Evolutionary conservation across 92 coral and sea anemone species (phyloP), one percentile per base, ranked within the genome.

Genomic region (Porites divaricata): DNA sequence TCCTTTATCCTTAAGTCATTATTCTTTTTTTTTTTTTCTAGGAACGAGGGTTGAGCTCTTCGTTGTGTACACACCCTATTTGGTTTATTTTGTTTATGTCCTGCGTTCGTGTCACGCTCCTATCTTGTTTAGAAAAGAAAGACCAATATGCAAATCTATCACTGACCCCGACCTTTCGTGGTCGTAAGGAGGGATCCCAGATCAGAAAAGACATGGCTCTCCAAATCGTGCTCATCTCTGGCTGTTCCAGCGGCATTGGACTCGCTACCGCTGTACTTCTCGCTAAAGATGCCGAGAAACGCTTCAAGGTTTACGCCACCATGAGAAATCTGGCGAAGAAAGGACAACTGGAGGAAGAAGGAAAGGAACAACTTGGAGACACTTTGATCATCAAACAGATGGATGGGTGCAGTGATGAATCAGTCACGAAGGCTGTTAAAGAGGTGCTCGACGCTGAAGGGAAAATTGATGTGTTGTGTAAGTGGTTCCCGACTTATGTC

Each of bases 171-270:
- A 35, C 45, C 45, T 35, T 35, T 35, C 45, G 45, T 4, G 45
- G 45, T 35, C 45, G 4, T 35, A 35, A 35, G 45, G 45, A 35
- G 3, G n/a, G n/a, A n/a, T 6, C 45, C 45, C 6, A 35, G 45
- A 35, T 35, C 45, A 10, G 2, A 9, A 22, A 28, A 15, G n/a
- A 19, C 28, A 87, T 91, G 94, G 75, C 92, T 49, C 79, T 73
- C 23, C 95, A 94, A 79, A 80, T 96, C 10, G 98, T 93, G 17
- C 79, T 96, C 4, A 92, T 96, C 22, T 94, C 98, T 9, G 98
- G 98, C 58, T 90, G 98, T 85, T 94, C 98, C 2, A 89, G 90
- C 69, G 98, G 98, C 63, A 91, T 96, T n/a, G 98, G 98, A 23
- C 85, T 94, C 63, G 75, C 95, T 65, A 90, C 95, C 12, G 98